Conservation (phyloP, 1,140 invertebrate genomes). For the Nebria ingens region DNA sequence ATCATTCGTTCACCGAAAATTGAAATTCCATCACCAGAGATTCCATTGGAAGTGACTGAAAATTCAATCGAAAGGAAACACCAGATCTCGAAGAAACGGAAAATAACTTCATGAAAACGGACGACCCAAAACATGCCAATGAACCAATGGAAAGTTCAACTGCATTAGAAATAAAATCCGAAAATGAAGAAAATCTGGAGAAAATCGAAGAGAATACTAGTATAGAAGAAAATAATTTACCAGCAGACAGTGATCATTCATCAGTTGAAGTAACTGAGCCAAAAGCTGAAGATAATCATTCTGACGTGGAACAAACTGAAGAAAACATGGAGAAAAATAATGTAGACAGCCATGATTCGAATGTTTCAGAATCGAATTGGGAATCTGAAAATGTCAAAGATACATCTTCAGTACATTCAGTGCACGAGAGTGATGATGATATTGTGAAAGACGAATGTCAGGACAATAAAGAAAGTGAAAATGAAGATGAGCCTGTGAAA, state of each 20-base stretch:
- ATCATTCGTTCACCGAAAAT: too few relatives aligned
- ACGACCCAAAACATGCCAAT: not conserved
- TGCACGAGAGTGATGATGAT: not conserved
- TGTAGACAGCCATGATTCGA: not conserved
- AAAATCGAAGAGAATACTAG: not conserved
- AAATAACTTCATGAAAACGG: not conserved
- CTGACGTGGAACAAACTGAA: constrained; percentile 14
- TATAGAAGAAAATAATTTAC: not conserved
- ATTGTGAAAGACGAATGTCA: constrained; percentile 11
- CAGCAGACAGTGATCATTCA: constrained; percentile 15
- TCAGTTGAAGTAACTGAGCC: not conserved
- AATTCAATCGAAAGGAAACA: not conserved
- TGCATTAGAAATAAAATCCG: not conserved
- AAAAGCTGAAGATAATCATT: not conserved
- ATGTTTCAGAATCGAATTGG: not conserved
- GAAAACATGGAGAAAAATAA: constrained; percentile 11
- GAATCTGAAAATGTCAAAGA: not conserved
- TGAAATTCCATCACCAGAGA: not conserved
- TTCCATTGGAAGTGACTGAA: not conserved
- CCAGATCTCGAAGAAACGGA: not conserved
- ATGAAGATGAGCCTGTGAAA: constrained; percentile 15
- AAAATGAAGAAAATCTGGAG: not conserved
- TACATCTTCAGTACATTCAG: too few relatives aligned
- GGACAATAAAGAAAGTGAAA: constrained; percentile 14
- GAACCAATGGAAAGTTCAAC: not conserved